Evolutionary conservation across 2,888 invertebrate species (phyloP), one percentile per base, ranked within the genome.

Genomic region (Pollenia angustigena): DNA sequence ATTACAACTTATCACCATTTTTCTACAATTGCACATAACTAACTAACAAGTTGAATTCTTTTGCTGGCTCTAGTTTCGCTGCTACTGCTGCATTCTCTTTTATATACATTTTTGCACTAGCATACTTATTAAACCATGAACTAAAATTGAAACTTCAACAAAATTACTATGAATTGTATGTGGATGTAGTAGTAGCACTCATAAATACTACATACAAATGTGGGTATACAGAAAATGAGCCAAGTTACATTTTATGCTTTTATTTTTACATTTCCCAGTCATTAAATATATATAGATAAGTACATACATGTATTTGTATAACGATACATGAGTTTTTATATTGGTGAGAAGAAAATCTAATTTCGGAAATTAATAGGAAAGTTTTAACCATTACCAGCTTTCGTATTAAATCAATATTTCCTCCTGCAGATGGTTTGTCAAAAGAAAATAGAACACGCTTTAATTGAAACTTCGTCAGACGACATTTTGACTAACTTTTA

Each of bases 61-160:
- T 52, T 50, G 44, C 52, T 60, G 18, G 32, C 40, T 12, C 40
- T 40, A 69, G 46, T n/a, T 54, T 42, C 14, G 46, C 18, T 68
- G n/a, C 40, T 56, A 11, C 16, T 12, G 18, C 50, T 79, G 23
- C n/a, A 32, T 44, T 80, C 44, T 60, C 42, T 52, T 44, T 46
- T 54, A 58, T 64, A 44, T 69, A 68, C 11, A 40, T 58, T 48
- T 74, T 81, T 81, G 56, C 18, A 64, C 64, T 46, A 72, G 71
- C 44, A 74, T 72, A 58, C 66, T 72, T 78, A 64, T 72, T 50
- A 72, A 78, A 58, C 14, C 50, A 3, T 66, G 50, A 64, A 58
- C 48, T 71, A 60, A 78, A 84, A 72, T 72, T 72, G 32, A 83
- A 84, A 66, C 52, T 66, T 72, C 23, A 66, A 52, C 48, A 42